phyloP scores from a whole-genome alignment of 2,797 vertebrate species.

The Sebastolobus altivelis region DNA sequence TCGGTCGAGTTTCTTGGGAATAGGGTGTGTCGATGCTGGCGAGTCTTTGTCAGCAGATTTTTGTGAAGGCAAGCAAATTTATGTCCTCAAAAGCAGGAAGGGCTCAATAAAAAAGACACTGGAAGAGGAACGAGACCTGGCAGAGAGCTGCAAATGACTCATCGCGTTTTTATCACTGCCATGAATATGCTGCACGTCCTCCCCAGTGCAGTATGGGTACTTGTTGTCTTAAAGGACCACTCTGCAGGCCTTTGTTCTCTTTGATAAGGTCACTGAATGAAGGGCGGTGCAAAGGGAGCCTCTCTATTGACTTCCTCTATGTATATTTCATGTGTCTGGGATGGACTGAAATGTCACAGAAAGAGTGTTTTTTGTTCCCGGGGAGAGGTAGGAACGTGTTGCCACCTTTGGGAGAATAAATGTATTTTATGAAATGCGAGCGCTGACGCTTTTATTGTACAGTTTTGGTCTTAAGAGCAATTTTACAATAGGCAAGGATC shows the following conservation, averaged over 20 bases:
- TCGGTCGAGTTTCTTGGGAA: not conserved
- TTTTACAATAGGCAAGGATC: not conserved
- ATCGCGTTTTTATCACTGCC: not conserved
- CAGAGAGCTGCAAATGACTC: not conserved
- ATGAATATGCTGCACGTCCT: constrained; percentile 9
- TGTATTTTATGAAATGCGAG: not conserved
- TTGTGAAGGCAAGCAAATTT: constrained; percentile 26
- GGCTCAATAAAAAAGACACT: not conserved
- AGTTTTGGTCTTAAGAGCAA: not conserved
- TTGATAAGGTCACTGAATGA: constrained; percentile 47
- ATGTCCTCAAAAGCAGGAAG: constrained; percentile 32
- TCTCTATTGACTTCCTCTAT: constrained; percentile 32
- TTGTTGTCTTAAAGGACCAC: constrained; percentile 31
- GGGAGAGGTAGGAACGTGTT: not conserved
- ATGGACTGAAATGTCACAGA: constrained; percentile 37
- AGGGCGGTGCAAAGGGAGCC: constrained; percentile 3
- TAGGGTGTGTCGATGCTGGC: not conserved
- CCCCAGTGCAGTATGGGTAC: not conserved
- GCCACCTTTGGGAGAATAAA: not conserved
- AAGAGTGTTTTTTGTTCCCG: not conserved
- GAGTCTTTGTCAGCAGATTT: not conserved
- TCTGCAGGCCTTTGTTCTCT: constrained; percentile 26
- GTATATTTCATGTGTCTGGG: constrained; percentile 7
- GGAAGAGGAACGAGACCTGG: not conserved
- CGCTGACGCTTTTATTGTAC: not conserved